These are phyloP conservation scores for Oryctes rhinoceros DNA, from an alignment of 1,140 invertebrate species.

Conservation along the genomic window DNA sequence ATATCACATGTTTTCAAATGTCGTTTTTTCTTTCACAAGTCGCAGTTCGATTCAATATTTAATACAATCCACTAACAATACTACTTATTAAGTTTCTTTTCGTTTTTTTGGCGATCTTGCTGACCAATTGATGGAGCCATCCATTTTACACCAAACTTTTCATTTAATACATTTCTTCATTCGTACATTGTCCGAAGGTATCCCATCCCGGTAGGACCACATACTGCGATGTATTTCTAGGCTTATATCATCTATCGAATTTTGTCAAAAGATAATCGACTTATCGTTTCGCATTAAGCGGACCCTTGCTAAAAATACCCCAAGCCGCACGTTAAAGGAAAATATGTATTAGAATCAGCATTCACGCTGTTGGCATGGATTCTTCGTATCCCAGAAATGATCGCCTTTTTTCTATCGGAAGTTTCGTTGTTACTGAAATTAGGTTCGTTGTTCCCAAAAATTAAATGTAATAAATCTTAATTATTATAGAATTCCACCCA, in stretches of 20 bases:
- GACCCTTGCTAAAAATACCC: constrained; percentile 37
- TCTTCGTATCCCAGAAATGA: constrained; percentile 38
- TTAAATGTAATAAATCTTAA: constrained; percentile 41
- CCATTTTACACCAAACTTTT: too few species aligned
- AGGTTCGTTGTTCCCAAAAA: constrained; percentile 41
- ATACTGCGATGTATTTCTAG: too few species aligned
- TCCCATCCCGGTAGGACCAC: too few species aligned
- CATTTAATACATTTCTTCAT: too few species aligned
- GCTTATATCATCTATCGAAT: constrained; percentile 35
- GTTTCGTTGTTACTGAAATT: constrained; percentile 39
- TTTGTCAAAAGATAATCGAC: constrained; percentile 37
- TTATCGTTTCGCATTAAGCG: constrained; percentile 38
- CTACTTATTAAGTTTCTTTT: too few species aligned
- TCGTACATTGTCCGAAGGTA: too few species aligned
- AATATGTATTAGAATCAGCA: constrained; percentile 36
- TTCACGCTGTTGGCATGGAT: constrained; percentile 23
- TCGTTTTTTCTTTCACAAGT: too few species aligned
- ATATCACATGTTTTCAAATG: too few species aligned
- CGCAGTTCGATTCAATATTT: too few species aligned
- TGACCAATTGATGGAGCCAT: too few species aligned
- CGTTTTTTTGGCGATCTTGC: too few species aligned
- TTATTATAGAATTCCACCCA: constrained; percentile 38
- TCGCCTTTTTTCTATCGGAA: constrained; percentile 21
- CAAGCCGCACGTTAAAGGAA: constrained; percentile 22
- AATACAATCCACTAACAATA: too few species aligned